phyloP scores from a whole-genome alignment of 2,113 vertebrate species.

The Chionodraco myersi region DNA sequence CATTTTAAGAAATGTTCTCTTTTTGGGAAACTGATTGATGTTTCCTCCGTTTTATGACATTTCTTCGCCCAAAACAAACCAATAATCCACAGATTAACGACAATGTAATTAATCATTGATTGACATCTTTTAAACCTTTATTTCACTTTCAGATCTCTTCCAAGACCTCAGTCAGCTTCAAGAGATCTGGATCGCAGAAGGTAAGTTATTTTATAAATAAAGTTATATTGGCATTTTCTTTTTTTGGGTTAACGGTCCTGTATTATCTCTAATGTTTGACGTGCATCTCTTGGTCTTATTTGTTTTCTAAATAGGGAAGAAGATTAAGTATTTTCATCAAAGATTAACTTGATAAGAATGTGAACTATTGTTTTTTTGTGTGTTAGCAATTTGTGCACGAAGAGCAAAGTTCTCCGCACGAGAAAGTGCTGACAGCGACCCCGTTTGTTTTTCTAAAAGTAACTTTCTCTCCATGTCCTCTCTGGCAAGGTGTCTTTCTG shows the following conservation, averaged over 20 bases:
- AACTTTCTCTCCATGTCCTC: background rate
- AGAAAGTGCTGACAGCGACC: slow-evolving; percentile 40
- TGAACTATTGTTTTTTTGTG: slow-evolving; percentile 28
- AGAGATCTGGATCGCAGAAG: slow-evolving; percentile 98
- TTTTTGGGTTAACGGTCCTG: background rate
- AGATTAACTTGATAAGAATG: slow-evolving; percentile 56
- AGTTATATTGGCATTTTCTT: background rate
- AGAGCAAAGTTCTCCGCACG: slow-evolving; percentile 52
- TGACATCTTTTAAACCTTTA: no score
- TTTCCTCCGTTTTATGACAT: no score
- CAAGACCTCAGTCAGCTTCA: slow-evolving; percentile 98
- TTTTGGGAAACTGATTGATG: no score
- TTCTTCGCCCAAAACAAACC: no score
- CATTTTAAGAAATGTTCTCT: no score
- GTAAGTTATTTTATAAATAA: slow-evolving; percentile 67
- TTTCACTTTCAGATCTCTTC: slow-evolving; percentile 89
- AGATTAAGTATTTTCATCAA: slow-evolving; percentile 31
- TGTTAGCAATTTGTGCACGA: slow-evolving; percentile 6
- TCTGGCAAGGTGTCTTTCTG: no score
- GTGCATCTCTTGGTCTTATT: no score
- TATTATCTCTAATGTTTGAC: no score
- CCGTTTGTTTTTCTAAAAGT: background rate
- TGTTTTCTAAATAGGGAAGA: background rate
- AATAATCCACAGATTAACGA: no score
- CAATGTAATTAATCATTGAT: no score